A percentile compares a stretch with the other conserved stretches of the same genome.
These are phyloP conservation scores for Nixonia krombeini DNA, from an alignment of 1,140 invertebrate genomes.

Conservation along the genomic window DNA sequence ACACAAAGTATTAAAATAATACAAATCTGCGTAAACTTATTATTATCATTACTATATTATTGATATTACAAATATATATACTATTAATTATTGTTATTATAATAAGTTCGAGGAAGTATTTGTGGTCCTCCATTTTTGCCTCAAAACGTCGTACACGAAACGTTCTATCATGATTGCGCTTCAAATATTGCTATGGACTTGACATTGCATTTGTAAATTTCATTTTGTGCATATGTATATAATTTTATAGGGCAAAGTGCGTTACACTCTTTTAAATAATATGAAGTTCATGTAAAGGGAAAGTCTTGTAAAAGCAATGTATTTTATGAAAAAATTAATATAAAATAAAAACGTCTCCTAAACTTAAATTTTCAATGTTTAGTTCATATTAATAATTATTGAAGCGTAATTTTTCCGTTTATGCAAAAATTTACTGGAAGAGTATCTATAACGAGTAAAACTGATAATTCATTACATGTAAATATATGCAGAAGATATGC, in stretches of 20 bases:
- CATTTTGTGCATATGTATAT: constrained; percentile 26
- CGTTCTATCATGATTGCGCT: constrained; percentile 31
- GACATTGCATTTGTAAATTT: constrained; percentile 26
- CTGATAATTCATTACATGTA: constrained; percentile 28
- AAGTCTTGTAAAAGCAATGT: too few relatives aligned
- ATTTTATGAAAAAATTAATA: too few relatives aligned
- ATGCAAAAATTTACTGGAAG: constrained; percentile 31
- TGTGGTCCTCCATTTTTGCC: constrained; percentile 40
- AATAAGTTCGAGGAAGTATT: constrained; percentile 40
- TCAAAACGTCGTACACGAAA: constrained; percentile 37
- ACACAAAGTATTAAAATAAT: constrained; percentile 48
- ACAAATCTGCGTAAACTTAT: constrained; percentile 50
- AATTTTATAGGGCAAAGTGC: too few relatives aligned
- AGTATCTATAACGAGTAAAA: constrained; percentile 12
- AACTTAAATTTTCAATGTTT: too few relatives aligned
- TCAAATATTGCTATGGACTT: constrained; percentile 26
- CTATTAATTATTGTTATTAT: constrained; percentile 44
- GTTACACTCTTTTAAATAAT: too few relatives aligned
- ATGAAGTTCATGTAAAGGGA: too few relatives aligned
- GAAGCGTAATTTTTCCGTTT: constrained; percentile 36
- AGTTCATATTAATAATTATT: too few relatives aligned
- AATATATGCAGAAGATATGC: constrained; percentile 37
- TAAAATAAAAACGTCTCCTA: too few relatives aligned
- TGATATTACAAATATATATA: constrained; percentile 42
- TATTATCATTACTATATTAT: constrained; percentile 46